phyloP scores from a whole-genome alignment of 2,113 vertebrate genomes.

The Alligator mississippiensis region DNA sequence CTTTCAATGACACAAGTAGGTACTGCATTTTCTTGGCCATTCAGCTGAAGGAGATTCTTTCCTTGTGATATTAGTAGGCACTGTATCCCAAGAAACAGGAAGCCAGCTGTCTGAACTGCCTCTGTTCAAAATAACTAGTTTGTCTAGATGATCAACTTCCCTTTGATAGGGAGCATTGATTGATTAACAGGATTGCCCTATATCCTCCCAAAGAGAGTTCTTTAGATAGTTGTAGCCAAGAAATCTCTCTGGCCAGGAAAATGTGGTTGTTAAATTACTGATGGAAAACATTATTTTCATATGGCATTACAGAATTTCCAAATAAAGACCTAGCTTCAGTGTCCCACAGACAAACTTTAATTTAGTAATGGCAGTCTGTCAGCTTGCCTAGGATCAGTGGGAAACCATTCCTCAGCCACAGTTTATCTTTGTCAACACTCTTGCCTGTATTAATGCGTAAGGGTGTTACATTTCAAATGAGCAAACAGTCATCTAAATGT shows the following conservation, averaged over 20 bases:
- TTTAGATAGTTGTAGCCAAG: neutral
- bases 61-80: neutral
- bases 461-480: too few relatives aligned
- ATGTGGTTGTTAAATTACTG: neutral
- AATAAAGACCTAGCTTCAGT: neutral
- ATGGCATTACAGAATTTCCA: neutral
- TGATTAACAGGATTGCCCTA: too few relatives aligned
- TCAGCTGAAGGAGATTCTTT: neutral
- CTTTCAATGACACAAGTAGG: conserved; percentile 99
- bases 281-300: neutral
- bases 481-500: neutral
- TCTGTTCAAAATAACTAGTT: neutral
- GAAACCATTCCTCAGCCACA: neutral
- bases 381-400: neutral
- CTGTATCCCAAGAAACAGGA: neutral
- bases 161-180: neutral
- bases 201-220: neutral
- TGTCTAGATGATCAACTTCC: neutral
- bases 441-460: too few relatives aligned
- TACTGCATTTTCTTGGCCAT: conserved; percentile 62
- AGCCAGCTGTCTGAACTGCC: neutral
- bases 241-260: neutral
- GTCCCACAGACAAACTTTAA: neutral
- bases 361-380: neutral
- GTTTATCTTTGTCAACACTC: neutral